Evolutionary conservation across 2,888 invertebrate species (phyloP).

Genomic region (Brachynemurus nebulosus): DNA sequence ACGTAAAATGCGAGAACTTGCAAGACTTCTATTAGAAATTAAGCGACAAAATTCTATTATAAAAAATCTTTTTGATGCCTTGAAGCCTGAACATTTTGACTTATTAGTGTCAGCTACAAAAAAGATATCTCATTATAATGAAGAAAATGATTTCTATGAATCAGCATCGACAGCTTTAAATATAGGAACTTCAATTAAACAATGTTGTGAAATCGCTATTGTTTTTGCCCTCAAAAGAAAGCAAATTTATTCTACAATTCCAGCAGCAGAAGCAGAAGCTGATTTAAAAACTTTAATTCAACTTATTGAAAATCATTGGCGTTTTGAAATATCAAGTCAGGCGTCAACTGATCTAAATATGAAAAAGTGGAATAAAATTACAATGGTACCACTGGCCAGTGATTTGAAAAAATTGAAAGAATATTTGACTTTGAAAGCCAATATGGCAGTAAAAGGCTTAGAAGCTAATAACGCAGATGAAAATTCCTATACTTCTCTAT

Average conservation of each 20-base stretch:
- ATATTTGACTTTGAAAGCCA: too few species aligned
- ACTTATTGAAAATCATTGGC: too few species aligned
- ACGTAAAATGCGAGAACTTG: too few species aligned
- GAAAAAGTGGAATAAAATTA: too few species aligned
- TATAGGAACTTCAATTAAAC: slow-evolving; percentile 10
- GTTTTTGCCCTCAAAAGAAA: slow-evolving; percentile 5
- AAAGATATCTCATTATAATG: slow-evolving; percentile 9
- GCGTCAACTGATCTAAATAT: too few species aligned
- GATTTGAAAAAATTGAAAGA: too few species aligned
- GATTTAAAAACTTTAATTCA: slow-evolving; percentile 10
- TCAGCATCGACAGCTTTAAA: slow-evolving; percentile 11
- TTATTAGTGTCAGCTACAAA: slow-evolving; percentile 9
- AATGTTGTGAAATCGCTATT: slow-evolving; percentile 12
- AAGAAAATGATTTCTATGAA: not conserved
- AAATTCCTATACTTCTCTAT: slow-evolving; percentile 15
- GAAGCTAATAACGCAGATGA: too few species aligned
- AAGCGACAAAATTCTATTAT: slow-evolving; percentile 7
- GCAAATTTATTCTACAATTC: not conserved
- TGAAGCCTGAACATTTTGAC: slow-evolving; percentile 12
- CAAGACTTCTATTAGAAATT: too few species aligned
- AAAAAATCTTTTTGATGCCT: slow-evolving; percentile 11
- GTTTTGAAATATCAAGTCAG: too few species aligned
- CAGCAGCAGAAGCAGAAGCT: not conserved
- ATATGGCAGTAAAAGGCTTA: too few species aligned
- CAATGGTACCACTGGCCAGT: too few species aligned